These are phyloP conservation scores for Ectropis grisescens DNA, from an alignment of 1,140 invertebrate species.

Conservation along the genomic window DNA sequence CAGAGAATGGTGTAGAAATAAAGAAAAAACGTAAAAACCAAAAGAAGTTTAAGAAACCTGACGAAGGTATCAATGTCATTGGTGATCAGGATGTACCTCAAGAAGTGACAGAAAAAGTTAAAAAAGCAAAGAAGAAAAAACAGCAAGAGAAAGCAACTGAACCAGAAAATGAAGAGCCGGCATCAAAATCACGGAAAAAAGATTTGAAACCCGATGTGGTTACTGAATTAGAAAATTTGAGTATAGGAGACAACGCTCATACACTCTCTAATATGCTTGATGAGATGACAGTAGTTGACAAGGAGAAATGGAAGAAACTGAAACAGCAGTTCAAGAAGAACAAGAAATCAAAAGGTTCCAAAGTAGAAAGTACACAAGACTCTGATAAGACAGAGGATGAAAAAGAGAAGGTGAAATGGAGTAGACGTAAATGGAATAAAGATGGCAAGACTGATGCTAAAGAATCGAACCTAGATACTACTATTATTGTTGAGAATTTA, in stretches of 20 bases:
- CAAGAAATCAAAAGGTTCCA: slow-evolving; percentile 4
- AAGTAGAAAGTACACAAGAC: slow-evolving; percentile 2
- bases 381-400: slow-evolving; percentile 12
- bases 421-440: slow-evolving; percentile 51
- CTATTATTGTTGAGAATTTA: slow-evolving; percentile 41
- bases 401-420: slow-evolving; percentile 48
- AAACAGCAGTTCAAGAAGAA: slow-evolving; percentile 10
- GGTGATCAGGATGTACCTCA: too few relatives aligned
- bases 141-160: slow-evolving; percentile 12
- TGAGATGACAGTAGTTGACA: slow-evolving; percentile 49
- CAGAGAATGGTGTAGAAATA: too few relatives aligned
- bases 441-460: slow-evolving; percentile 16
- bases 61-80: too few relatives aligned
- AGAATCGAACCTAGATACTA: slow-evolving; percentile 4
- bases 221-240: slow-evolving; percentile 48
- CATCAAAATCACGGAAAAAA: slow-evolving; percentile 20
- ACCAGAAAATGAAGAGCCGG: slow-evolving; percentile 20
- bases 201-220: slow-evolving; percentile 34
- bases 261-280: slow-evolving; percentile 42
- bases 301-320: slow-evolving; percentile 32
- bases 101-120: slow-evolving; percentile 18
- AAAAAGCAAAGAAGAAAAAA: slow-evolving; percentile 37
- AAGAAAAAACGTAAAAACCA: too few relatives aligned
- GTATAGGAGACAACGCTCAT: slow-evolving; percentile 48
- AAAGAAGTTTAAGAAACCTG: slow-evolving; percentile 16